Evolutionary conservation across 2,797 vertebrate species (phyloP).

Genomic region (Typhlichthys subterraneus): DNA sequence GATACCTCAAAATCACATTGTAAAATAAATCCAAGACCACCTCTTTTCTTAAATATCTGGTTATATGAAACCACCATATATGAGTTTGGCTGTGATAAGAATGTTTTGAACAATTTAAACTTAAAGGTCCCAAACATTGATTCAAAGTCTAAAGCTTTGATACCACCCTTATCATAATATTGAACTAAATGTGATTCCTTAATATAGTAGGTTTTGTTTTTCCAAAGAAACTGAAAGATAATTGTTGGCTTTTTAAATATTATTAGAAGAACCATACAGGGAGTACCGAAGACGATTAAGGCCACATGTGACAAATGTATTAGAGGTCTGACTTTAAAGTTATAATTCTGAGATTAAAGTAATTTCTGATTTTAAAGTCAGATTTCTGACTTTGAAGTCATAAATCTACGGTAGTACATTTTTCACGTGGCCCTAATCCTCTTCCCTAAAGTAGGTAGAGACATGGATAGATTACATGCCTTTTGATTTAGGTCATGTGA

Average conservation of each 20-base stretch:
- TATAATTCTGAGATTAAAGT: no score
- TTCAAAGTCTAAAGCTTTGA: neutral
- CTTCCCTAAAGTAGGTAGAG: no score
- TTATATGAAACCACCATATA: neutral
- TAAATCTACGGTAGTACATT: no score
- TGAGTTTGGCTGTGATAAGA: neutral
- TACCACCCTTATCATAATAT: neutral
- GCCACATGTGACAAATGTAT: no score
- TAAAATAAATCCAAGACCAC: conserved; percentile 1
- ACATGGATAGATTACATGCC: no score
- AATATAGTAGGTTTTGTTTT: neutral
- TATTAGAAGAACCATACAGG: neutral
- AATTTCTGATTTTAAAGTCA: no score
- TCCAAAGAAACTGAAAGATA: neutral
- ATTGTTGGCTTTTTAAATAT: neutral
- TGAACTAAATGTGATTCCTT: no score
- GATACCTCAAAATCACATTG: neutral
- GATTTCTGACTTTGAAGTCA: no score
- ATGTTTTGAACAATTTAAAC: neutral
- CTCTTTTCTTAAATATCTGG: neutral
- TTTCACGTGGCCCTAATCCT: no score
- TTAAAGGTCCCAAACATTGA: neutral
- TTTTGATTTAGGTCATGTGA: no score
- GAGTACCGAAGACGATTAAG: no score
- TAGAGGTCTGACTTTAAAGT: no score